Evolutionary conservation across 2,113 vertebrate genomes (phyloP), one percentile per base, ranked within the genome.

Genomic region (Neodon shergylaensis): DNA sequence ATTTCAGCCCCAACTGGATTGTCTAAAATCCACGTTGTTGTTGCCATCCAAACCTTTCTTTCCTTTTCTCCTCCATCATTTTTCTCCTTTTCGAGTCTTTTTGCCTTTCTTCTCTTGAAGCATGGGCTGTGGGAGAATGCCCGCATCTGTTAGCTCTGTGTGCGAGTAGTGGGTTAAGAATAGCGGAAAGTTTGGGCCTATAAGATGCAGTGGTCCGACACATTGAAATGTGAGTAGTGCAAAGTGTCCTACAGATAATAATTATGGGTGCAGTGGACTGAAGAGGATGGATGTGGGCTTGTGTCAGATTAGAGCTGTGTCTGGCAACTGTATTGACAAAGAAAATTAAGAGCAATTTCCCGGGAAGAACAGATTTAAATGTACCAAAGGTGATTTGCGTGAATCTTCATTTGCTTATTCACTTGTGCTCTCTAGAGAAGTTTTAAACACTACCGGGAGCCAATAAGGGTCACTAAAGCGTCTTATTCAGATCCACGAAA

Each of bases 1-100:
- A 97, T 95, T 96, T 93, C 76, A 96, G 81, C 93, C 94, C 72
- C 42, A 66, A 63, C 85, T 86, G 47, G 70, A 92, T 84, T 96
- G 87, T 89, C 87, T 85, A 94, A 96, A 97, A 87, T n/a, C 54
- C 28, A n/a, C 7, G 85, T 44, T 92, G 73, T 52, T 36, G 85
- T 88, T 61, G 39, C n/a, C 16, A 28, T n/a, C 6, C 16, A 83
- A 84, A 58, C 39, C 42, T 49, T 86, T 87, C 63, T 89, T 79
- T 91, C 7, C 19, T 52, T 68, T 68, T 52, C 89, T 16, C 31
- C 19, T 36, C n/a, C 31, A 66, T 26, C 28, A 36, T 52, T 52
- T 12, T 42, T 58, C 39, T 39, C 52, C 47, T 19, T 44, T 33
- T 76, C 31, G 4, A 68, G 24, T 39, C 76, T 77, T 90, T 77